Base-by-base conservation (phyloP, 2,113 vertebrate genomes). In the Periophthalmodon schlosseri region DNA sequence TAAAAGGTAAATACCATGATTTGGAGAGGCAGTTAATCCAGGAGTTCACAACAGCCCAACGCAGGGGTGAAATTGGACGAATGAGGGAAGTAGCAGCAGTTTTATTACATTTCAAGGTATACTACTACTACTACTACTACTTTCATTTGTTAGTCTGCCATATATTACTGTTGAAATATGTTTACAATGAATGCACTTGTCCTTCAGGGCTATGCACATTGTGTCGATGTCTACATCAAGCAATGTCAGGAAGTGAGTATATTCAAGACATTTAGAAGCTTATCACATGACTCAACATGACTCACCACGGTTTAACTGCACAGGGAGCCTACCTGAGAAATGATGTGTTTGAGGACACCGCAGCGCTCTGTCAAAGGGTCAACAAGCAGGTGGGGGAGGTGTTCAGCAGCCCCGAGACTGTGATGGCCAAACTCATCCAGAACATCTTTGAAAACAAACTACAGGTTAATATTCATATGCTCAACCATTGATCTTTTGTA, bases 161-260 rank as follows among this genome's bases (percentile, higher is more conserved):
- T 44, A 10, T 10, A 44, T 44, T 44, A 44, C 39, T 44, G 39
- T 2, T 44, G 39, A 44, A 44, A 44, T 11, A 44, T 10, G 39
- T 44, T 44, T 44, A 44, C 39, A 44, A 44, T 44, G 9, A 60
- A 80, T 14, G 61, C 68, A 44, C 44, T 72, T 56, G 12, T 63
- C 76, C 60, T 93, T 0, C 54, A 99, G 98, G 98, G 98, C 81
- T 99, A 99, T 89, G 98, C 98, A 78, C 97, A 99, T 87, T 99
- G 98, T 75, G 97, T 99, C 81, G 98, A 99, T 84, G 98, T 99
- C 85, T 99, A 99, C 86, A 99, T 99, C 92, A 99, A 98, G 86
- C 98, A 99, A 85, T 99, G 97, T 92, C 98, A 99, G 88, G 98
- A 99, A 93, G 98, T 98, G 94, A 95, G 70, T 63, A 57, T 5